phyloP scores from a whole-genome alignment of 2,797 vertebrate species.

The Tinamus major region DNA sequence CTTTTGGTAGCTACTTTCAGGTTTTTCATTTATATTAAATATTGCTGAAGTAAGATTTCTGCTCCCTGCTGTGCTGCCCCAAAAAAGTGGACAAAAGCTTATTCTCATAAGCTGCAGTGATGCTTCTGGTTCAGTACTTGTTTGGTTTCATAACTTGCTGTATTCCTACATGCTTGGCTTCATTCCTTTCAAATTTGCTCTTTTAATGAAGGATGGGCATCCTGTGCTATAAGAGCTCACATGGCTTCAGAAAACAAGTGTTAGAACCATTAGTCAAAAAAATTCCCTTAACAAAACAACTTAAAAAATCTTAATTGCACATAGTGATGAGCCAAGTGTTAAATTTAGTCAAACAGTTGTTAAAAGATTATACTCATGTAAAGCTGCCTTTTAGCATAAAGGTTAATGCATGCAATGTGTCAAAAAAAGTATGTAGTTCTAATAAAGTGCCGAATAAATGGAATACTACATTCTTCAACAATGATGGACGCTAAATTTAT shows the following conservation, averaged over 20 bases:
- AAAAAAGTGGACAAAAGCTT: rapidly evolving
- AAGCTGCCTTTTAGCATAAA: constrained; percentile 11
- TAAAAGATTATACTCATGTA: background rate
- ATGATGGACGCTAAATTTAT: background rate
- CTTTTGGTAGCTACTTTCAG: background rate
- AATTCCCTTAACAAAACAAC: background rate
- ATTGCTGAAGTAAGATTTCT: background rate
- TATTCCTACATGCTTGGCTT: no score
- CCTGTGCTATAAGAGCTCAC: background rate
- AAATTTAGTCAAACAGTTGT: constrained; percentile 12
- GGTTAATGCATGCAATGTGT: background rate
- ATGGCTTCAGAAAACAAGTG: background rate
- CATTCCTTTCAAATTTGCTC: background rate
- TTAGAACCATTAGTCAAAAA: background rate
- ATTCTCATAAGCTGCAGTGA: background rate
- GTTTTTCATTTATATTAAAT: background rate
- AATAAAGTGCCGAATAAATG: background rate
- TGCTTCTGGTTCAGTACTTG: background rate
- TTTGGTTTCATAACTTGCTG: background rate
- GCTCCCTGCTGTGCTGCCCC: background rate
- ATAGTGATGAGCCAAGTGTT: background rate
- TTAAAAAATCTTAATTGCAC: background rate
- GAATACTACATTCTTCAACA: background rate
- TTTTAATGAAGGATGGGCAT: background rate
- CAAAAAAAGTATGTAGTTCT: background rate